Evolutionary conservation across 2,113 vertebrate genomes (phyloP).

Genomic region (Catharus fuscescens): DNA sequence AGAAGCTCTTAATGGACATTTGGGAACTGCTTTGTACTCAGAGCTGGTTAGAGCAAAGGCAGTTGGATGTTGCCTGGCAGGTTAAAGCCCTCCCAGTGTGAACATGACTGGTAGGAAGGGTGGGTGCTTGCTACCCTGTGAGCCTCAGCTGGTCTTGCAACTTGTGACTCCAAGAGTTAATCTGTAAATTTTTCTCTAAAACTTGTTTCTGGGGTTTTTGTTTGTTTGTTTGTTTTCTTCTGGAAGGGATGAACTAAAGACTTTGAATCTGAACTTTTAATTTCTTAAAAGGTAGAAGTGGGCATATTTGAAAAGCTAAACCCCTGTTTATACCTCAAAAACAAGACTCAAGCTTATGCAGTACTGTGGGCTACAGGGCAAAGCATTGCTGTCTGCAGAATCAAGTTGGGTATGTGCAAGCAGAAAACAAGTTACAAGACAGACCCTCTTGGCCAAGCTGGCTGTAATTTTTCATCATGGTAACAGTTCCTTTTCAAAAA

Average conservation of each 20-base stretch:
- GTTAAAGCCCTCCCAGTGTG: not conserved
- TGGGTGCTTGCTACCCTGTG: not conserved
- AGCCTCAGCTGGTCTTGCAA: not conserved
- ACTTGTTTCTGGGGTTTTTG: not conserved
- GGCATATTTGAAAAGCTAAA: not conserved
- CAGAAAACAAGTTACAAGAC: not conserved
- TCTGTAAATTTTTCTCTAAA: not conserved
- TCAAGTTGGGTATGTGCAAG: accelerated
- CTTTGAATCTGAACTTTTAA: not conserved
- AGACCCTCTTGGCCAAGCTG: not conserved
- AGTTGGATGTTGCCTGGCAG: not conserved
- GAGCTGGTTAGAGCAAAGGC: not conserved
- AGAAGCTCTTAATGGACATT: not conserved
- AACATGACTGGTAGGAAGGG: not conserved
- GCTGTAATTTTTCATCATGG: not conserved
- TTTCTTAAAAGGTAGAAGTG: not conserved
- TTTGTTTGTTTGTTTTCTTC: not conserved
- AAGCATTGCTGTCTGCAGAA: not conserved
- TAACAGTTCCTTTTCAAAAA: not conserved
- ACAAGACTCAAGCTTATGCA: not conserved
- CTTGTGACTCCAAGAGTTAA: accelerated
- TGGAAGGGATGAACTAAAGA: accelerated
- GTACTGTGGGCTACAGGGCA: not conserved
- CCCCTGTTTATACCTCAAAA: not conserved
- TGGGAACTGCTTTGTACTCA: not conserved